phyloP scores from a whole-genome alignment of 2,797 vertebrate species.

The Nasua narica region DNA sequence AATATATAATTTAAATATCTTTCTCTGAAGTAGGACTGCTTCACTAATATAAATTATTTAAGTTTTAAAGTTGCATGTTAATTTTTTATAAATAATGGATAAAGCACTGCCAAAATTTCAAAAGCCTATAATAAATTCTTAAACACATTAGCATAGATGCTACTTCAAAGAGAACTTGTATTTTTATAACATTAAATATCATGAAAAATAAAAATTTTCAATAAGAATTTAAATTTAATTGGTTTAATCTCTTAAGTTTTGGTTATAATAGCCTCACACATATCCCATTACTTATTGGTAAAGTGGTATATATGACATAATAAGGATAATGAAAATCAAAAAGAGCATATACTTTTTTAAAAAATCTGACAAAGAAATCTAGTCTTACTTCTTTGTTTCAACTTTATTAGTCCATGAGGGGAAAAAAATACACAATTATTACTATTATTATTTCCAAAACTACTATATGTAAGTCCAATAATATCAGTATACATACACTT shows the following conservation, averaged over 20 bases:
- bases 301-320: background rate
- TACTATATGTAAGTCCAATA: background rate
- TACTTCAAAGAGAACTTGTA: slow-evolving; percentile 30
- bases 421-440: background rate
- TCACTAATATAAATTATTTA: background rate
- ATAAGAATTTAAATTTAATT: background rate
- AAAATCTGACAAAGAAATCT: slow-evolving; percentile 26
- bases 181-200: slow-evolving; percentile 14
- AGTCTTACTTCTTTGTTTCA: background rate
- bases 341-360: background rate
- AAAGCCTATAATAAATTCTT: slow-evolving; percentile 4
- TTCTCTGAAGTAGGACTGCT: background rate
- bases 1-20: background rate
- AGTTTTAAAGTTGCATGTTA: background rate
- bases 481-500: background rate
- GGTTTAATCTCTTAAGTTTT: background rate
- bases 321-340: background rate
- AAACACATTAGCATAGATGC: background rate
- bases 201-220: background rate
- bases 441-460: background rate
- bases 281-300: background rate
- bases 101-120: slow-evolving; percentile 2
- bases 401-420: background rate
- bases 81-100: background rate
- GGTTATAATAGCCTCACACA: background rate